A percentile compares a stretch with the other conserved stretches of the same genome.
Conservation (phyloP, 2,113 vertebrate genomes). For the Triplophysa tibetana region DNA sequence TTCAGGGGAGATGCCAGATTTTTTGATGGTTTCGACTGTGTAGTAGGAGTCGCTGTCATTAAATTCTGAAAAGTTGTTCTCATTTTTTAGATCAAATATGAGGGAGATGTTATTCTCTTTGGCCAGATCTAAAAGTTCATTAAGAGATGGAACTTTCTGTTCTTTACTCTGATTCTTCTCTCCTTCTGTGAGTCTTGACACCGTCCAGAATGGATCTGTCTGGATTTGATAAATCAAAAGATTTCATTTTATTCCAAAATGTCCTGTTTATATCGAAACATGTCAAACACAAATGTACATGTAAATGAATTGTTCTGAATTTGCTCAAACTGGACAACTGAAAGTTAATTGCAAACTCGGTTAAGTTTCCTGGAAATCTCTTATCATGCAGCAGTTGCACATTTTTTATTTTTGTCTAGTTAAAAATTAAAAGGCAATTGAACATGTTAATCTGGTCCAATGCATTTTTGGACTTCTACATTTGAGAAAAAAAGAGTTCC, state of each 20-base stretch:
- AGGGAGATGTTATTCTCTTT: conserved; percentile 76
- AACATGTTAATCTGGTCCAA: background rate
- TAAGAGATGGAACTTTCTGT: conserved; percentile 78
- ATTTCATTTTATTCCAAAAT: background rate
- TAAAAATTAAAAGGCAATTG: background rate
- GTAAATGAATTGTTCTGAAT: background rate
- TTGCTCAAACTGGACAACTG: background rate
- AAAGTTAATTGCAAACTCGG: background rate
- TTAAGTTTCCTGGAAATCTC: background rate
- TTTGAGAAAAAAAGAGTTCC: no score
- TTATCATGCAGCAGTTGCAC: no score
- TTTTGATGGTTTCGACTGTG: conserved; percentile 68
- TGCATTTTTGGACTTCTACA: no score
- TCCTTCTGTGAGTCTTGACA: conserved; percentile 66
- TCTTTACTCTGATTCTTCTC: conserved; percentile 62
- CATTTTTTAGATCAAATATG: conserved; percentile 85
- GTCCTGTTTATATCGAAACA: background rate
- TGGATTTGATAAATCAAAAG: conserved; percentile 58
- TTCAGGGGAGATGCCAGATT: conserved; percentile 66
- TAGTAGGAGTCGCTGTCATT: conserved; percentile 66
- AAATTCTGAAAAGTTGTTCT: conserved; percentile 56
- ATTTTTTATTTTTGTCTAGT: background rate
- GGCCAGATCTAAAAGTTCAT: conserved; percentile 70
- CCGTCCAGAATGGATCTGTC: conserved; percentile 79
- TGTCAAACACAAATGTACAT: background rate